Conservation (phyloP, 1,140 invertebrate species). For the Drosophila mauritiana region DNA sequence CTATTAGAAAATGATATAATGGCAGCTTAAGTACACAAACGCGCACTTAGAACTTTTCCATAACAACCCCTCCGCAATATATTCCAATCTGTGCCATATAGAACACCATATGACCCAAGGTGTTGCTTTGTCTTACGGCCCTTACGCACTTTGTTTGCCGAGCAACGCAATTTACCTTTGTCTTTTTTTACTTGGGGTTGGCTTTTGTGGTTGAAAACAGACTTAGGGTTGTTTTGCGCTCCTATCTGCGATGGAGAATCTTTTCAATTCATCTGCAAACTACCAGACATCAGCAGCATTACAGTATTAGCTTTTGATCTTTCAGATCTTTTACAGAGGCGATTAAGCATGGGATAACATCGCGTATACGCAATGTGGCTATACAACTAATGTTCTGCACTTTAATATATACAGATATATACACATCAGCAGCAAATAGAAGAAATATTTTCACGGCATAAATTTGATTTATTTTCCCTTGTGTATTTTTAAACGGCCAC, state of each 20-base stretch:
- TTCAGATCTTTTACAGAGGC: constrained; percentile 30
- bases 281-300: constrained; percentile 35
- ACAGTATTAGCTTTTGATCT: constrained; percentile 48
- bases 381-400: constrained; percentile 7
- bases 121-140: constrained; percentile 70
- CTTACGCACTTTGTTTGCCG: constrained; percentile 67
- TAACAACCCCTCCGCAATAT: constrained; percentile 23
- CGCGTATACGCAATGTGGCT: constrained; percentile 52
- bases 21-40: constrained; percentile 44
- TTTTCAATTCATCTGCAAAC: constrained; percentile 43
- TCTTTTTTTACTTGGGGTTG: constrained; percentile 66
- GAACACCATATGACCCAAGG: constrained; percentile 50
- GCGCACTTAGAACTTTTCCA: constrained; percentile 30
- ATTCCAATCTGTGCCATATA: constrained; percentile 14
- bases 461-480: constrained; percentile 75
- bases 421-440: constrained; percentile 24
- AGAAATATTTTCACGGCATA: constrained; percentile 52
- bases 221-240: constrained; percentile 41
- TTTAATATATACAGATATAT: constrained; percentile 3
- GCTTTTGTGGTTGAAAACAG: constrained; percentile 57
- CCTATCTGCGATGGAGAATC: constrained; percentile 8
- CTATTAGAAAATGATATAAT: constrained; percentile 59
- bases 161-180: constrained; percentile 72
- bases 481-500: constrained; percentile 61
- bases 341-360: constrained; percentile 31